A percentile compares a stretch with the other conserved stretches of the same genome.
Evolutionary conservation across 2,888 invertebrate species (phyloP).

Genomic region (Melieria crassipennis): DNA sequence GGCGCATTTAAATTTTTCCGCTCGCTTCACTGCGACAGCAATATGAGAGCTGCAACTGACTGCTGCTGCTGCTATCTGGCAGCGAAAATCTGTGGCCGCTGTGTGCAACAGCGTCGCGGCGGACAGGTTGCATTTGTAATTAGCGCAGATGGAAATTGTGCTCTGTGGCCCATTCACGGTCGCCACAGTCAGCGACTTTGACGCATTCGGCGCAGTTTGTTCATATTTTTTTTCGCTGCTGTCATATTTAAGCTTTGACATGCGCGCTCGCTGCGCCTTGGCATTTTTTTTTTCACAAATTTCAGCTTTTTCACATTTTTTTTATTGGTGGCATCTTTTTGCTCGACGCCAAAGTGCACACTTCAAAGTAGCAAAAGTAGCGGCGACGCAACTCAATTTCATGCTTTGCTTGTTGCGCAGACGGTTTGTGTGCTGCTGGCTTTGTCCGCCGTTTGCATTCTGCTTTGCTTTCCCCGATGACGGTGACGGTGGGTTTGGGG

Average conservation of each 20-base stretch:
- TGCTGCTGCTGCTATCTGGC: background rate
- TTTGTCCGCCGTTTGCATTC: conserved; percentile 31
- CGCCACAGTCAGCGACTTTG: background rate
- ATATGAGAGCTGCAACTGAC: background rate
- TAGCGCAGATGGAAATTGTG: conserved; percentile 11
- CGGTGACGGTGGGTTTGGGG: too few relatives aligned
- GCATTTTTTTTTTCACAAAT: background rate
- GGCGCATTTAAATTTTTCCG: too few relatives aligned
- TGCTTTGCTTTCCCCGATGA: conserved; percentile 40
- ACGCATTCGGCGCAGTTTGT: background rate
- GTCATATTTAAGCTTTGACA: background rate
- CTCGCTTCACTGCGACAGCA: too few relatives aligned
- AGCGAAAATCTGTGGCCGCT: background rate
- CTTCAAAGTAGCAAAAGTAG: conserved; percentile 53
- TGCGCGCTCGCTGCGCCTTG: conserved; percentile 48
- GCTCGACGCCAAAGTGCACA: conserved; percentile 49
- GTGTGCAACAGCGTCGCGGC: background rate
- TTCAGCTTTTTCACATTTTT: background rate
- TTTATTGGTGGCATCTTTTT: background rate
- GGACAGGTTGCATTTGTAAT: conserved; percentile 34
- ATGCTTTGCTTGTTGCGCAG: conserved; percentile 42
- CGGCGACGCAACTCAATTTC: conserved; percentile 52
- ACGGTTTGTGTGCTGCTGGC: too few relatives aligned
- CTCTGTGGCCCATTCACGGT: background rate
- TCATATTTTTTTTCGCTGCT: background rate